A percentile compares a stretch with the other conserved stretches of the same genome.
phyloP scores from a whole-genome alignment of 2,888 invertebrate species.

The Machimus atricapillus region DNA sequence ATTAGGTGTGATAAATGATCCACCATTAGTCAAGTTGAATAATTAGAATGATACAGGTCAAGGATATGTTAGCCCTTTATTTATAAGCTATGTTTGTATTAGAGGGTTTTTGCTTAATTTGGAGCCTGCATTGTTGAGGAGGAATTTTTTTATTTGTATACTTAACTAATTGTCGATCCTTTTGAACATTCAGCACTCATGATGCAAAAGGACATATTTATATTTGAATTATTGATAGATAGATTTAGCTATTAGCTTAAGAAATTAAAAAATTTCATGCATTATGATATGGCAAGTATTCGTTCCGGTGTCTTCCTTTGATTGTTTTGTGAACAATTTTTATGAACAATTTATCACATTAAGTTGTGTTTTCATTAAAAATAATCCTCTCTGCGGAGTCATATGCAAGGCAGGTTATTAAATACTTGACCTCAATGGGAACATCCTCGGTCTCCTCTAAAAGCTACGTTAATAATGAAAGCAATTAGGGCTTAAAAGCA shows the following conservation, averaged over 20 bases:
- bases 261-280: too few species aligned
- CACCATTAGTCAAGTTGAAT: background rate
- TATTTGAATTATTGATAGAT: too few species aligned
- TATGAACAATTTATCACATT: background rate
- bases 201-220: background rate
- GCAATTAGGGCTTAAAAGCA: background rate
- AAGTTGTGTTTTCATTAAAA: background rate
- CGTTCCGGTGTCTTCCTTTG: background rate
- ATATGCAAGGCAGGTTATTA: background rate
- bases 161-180: background rate
- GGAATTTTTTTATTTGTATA: background rate
- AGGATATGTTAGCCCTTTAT: background rate
- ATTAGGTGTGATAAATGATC: background rate
- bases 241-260: too few species aligned
- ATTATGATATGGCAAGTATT: too few species aligned
- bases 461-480: background rate
- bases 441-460: background rate
- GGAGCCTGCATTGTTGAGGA: background rate
- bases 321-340: background rate
- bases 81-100: background rate
- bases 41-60: background rate
- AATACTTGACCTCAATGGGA: background rate
- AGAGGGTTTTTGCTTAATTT: background rate
- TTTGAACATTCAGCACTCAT: background rate
- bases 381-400: background rate